Conservation (phyloP, 2,797 vertebrate genomes). For the Notolabrus celidotus region DNA sequence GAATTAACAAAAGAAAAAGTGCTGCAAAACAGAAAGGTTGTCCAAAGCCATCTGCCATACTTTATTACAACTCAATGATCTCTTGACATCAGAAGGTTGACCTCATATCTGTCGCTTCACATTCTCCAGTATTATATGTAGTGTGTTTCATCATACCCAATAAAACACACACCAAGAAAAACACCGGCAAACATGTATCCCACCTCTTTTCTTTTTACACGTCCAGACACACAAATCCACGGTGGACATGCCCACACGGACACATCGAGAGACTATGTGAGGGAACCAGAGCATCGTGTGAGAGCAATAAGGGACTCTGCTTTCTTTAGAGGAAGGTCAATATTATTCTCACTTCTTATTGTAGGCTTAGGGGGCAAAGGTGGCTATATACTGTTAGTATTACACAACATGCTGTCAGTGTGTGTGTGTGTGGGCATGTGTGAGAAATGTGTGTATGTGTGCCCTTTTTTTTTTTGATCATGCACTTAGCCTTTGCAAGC, state of each 20-base stretch:
- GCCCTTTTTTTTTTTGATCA: too few species aligned
- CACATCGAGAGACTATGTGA: conserved; percentile 15
- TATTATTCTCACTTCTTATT: conserved; percentile 72
- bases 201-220: neutral
- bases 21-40: neutral
- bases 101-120: neutral
- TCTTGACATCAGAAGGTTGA: neutral
- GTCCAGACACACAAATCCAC: neutral
- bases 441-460: too few species aligned
- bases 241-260: neutral
- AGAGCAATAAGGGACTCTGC: conserved; percentile 64
- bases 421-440: conserved; percentile 15
- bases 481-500: conserved; percentile 62
- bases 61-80: neutral
- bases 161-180: neutral
- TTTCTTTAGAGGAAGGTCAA: conserved; percentile 75
- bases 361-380: conserved; percentile 56
- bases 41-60: neutral
- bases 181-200: neutral
- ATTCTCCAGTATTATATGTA: neutral
- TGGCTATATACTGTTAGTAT: conserved; percentile 46
- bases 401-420: conserved; percentile 9
- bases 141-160: neutral
- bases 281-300: conserved; percentile 40
- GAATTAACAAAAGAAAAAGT: too few species aligned